These are phyloP conservation scores for Zoanthus gigantus DNA, from an alignment of 92 coral and sea anemone species.

Conservation along the genomic window DNA sequence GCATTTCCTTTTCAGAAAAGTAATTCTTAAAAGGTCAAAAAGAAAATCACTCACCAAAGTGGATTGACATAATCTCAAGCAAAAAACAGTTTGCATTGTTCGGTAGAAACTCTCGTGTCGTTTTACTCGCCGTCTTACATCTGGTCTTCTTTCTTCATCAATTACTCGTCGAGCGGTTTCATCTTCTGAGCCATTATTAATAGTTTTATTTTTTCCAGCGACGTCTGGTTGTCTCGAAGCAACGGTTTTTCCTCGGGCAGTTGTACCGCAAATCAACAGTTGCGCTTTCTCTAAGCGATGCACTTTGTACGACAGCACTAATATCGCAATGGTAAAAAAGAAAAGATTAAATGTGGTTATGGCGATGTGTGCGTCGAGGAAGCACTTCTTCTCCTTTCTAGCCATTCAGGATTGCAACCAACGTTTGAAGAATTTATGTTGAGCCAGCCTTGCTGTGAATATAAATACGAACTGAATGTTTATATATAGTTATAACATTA, in stretches of 20 bases:
- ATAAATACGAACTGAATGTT: too few species aligned
- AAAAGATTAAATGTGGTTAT: neutral
- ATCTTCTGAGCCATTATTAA: neutral
- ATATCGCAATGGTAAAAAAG: neutral
- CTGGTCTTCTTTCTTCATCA: neutral
- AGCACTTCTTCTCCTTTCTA: neutral
- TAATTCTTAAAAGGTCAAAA: neutral
- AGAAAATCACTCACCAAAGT: neutral
- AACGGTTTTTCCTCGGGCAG: neutral
- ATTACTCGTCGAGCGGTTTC: neutral
- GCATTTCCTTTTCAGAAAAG: too few species aligned
- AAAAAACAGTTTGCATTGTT: constrained; percentile 1
- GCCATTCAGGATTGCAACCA: neutral
- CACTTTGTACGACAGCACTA: constrained; percentile 4
- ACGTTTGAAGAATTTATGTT: too few species aligned
- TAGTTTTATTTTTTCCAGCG: too few species aligned
- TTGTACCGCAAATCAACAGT: neutral
- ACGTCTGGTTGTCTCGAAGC: neutral
- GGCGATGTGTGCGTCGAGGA: neutral
- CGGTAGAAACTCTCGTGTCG: constrained; percentile 8
- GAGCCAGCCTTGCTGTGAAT: too few species aligned
- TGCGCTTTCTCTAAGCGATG: neutral
- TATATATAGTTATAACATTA: too few species aligned
- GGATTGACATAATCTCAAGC: neutral
- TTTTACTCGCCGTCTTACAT: neutral